Evolutionary conservation across 2,888 invertebrate species (phyloP).

Genomic region (Pterobdella sp.): DNA sequence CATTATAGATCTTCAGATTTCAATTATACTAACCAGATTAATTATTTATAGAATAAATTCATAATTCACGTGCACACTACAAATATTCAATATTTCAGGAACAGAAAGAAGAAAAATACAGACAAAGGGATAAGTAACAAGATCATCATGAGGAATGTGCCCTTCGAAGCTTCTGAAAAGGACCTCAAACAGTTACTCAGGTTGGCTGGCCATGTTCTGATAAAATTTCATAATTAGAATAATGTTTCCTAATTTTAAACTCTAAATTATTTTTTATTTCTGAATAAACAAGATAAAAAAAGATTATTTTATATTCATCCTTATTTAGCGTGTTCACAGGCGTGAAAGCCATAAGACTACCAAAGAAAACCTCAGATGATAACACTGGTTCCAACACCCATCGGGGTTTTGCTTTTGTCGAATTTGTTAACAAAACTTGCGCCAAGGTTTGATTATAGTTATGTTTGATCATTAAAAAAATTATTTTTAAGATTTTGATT

Average conservation of each 20-base stretch:
- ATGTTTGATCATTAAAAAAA: background rate
- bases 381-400: conserved; percentile 60
- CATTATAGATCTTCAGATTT: background rate
- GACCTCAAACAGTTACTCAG: conserved; percentile 71
- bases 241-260: too few species aligned
- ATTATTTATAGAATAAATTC: too few species aligned
- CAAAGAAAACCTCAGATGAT: conserved; percentile 61
- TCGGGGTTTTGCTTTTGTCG: conserved; percentile 92
- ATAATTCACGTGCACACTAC: background rate
- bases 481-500: background rate
- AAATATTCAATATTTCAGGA: background rate
- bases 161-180: conserved; percentile 76
- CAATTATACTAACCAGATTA: too few species aligned
- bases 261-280: too few species aligned
- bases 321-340: conserved; percentile 78
- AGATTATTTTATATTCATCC: too few species aligned
- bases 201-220: too few species aligned
- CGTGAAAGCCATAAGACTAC: conserved; percentile 77
- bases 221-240: too few species aligned
- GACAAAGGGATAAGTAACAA: conserved; percentile 59
- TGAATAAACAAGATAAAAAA: too few species aligned
- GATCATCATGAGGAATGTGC: conserved; percentile 84
- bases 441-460: conserved; percentile 66
- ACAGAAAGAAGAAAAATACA: conserved; percentile 31
- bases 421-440: conserved; percentile 76